Percentiles rank a stretch among this genome's conserved stretches.
Evolutionary conservation across 2,797 vertebrate species (phyloP).

Genomic region (Clamator glandarius): DNA sequence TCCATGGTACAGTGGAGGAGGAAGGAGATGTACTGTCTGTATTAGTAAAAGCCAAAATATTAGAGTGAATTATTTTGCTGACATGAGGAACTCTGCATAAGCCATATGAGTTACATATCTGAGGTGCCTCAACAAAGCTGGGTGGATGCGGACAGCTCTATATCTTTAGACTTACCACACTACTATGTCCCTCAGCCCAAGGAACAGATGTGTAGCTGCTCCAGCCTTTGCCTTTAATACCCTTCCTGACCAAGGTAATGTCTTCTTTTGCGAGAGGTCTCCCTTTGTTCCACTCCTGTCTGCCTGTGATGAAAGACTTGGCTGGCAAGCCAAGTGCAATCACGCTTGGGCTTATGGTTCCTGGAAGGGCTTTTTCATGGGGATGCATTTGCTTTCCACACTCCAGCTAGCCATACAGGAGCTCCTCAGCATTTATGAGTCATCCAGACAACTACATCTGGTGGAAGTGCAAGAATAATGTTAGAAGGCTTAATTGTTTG

Average conservation of each 20-base stretch:
- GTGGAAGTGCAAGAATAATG: not conserved
- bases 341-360: not conserved
- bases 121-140: not conserved
- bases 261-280: not conserved
- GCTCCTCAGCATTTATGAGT: not conserved
- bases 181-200: not conserved
- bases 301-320: not conserved
- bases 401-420: not conserved
- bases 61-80: not conserved
- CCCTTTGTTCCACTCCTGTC: not conserved
- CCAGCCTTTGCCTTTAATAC: not conserved
- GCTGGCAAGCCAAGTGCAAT: fast-evolving
- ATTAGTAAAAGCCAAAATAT: not conserved
- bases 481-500: not conserved
- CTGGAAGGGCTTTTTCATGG: not conserved
- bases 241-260: not conserved
- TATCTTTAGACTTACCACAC: not conserved
- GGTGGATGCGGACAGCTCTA: not conserved
- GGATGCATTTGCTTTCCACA: not conserved
- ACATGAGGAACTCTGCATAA: not conserved
- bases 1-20: not conserved
- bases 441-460: not conserved
- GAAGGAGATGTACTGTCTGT: not conserved
- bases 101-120: not conserved
- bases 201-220: not conserved